phyloP scores from a whole-genome alignment of 2,797 vertebrate species.

The Spea hammondii region DNA sequence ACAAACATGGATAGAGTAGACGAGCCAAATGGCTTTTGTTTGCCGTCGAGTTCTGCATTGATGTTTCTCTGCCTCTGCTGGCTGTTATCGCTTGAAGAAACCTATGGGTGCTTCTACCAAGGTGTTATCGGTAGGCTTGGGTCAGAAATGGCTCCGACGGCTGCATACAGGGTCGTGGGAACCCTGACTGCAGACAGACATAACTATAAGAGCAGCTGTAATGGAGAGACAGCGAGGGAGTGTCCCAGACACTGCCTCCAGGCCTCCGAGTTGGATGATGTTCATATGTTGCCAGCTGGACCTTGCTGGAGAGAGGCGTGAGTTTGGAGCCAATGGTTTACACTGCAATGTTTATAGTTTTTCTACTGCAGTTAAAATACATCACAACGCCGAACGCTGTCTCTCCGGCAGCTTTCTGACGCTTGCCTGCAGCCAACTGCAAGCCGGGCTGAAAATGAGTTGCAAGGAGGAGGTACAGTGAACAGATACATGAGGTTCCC shows the following conservation, averaged over 20 bases:
- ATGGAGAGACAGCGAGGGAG: neutral
- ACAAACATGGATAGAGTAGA: too few relatives aligned
- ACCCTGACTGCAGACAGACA: neutral
- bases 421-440: conserved; percentile 41
- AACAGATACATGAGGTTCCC: neutral
- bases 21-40: too few relatives aligned
- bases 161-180: neutral
- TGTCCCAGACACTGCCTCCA: neutral
- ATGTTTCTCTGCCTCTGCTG: too few relatives aligned
- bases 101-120: too few relatives aligned
- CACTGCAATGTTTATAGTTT: conserved; percentile 47
- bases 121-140: too few relatives aligned
- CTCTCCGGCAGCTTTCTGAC: conserved; percentile 5
- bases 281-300: conserved; percentile 15
- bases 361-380: conserved; percentile 45
- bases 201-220: neutral
- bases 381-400: conserved; percentile 42
- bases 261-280: neutral
- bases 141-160: too few relatives aligned
- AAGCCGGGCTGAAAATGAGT: neutral
- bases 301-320: conserved; percentile 9
- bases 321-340: conserved; percentile 14
- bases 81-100: too few relatives aligned
- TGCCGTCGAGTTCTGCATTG: too few relatives aligned
- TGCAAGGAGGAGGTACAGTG: neutral